Conservation (phyloP, 2,113 vertebrate species). For the Xerus inauris region DNA sequence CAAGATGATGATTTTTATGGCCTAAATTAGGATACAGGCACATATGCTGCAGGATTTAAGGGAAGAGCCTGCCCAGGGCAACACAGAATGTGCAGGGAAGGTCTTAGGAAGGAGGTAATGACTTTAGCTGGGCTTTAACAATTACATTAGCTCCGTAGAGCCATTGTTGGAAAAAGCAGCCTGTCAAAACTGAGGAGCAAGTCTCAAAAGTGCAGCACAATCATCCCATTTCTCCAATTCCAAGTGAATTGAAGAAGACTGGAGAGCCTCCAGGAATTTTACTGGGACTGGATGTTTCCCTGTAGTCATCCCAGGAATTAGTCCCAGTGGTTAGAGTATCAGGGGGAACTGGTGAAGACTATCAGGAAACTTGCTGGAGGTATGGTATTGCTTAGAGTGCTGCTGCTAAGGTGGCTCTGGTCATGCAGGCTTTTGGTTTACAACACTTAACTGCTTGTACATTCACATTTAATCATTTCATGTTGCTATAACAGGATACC, state of each 20-base stretch:
- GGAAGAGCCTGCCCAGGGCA: background rate
- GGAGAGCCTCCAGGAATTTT: background rate
- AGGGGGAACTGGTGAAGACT: background rate
- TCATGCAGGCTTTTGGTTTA: background rate
- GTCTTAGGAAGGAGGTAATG: background rate
- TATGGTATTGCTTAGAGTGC: fast-evolving
- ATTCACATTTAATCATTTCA: background rate
- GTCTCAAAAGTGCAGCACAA: background rate
- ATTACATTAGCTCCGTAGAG: background rate
- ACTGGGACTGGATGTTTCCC: background rate
- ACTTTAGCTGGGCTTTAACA: background rate
- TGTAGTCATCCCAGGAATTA: background rate
- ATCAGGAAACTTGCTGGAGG: background rate
- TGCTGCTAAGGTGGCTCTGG: background rate
- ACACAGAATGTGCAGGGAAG: background rate
- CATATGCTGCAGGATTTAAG: constrained; percentile 27
- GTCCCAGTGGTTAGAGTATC: background rate
- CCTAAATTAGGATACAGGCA: background rate
- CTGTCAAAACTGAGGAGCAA: background rate
- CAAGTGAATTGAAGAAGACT: background rate
- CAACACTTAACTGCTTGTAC: background rate
- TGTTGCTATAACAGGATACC: background rate
- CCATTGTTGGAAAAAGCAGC: background rate
- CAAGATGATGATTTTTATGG: background rate
- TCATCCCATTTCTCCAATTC: background rate